Evolutionary conservation across 2,888 invertebrate species (phyloP).

Genomic region (Drosophila kambysellisi): DNA sequence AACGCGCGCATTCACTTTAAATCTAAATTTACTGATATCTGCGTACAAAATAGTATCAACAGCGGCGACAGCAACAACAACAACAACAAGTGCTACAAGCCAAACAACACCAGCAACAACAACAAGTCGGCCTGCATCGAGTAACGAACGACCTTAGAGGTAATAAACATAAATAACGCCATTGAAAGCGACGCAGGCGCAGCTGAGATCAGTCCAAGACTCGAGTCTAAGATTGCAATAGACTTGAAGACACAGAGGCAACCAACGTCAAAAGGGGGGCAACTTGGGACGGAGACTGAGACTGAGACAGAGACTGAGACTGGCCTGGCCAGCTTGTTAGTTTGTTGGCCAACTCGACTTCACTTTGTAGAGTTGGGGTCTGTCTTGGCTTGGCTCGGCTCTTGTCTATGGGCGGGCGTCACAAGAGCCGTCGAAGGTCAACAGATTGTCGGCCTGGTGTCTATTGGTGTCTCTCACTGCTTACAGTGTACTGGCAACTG

Average conservation of each 20-base stretch:
- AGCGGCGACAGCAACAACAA: slow-evolving; percentile 70
- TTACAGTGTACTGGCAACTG: slow-evolving; percentile 18
- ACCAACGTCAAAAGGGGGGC: slow-evolving; percentile 17
- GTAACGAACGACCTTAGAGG: slow-evolving; percentile 82
- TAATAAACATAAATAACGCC: slow-evolving; percentile 82
- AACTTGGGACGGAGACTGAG: slow-evolving; percentile 2
- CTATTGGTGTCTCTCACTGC: slow-evolving; percentile 58
- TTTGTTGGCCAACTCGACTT: slow-evolving; percentile 57
- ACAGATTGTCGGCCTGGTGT: slow-evolving; percentile 78
- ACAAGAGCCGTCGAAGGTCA: slow-evolving; percentile 76
- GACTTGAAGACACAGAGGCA: slow-evolving; percentile 31
- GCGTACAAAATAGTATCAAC: slow-evolving; percentile 82
- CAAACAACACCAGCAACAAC: slow-evolving; percentile 43
- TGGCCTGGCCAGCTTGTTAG: slow-evolving; percentile 47
- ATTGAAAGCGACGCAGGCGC: slow-evolving; percentile 78
- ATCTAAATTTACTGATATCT: slow-evolving; percentile 82
- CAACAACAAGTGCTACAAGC: slow-evolving; percentile 38
- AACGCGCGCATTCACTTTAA: slow-evolving; percentile 82
- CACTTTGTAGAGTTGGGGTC: slow-evolving; percentile 17
- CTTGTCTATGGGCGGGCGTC: slow-evolving; percentile 72
- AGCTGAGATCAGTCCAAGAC: slow-evolving; percentile 68
- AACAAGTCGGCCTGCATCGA: slow-evolving; percentile 59
- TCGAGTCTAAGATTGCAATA: slow-evolving; percentile 60
- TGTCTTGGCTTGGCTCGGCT: slow-evolving; percentile 37
- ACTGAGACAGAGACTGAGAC: slow-evolving; percentile 10